Base-by-base conservation (phyloP, 2,888 invertebrate species). In the Macrosiphum euphorbiae region DNA sequence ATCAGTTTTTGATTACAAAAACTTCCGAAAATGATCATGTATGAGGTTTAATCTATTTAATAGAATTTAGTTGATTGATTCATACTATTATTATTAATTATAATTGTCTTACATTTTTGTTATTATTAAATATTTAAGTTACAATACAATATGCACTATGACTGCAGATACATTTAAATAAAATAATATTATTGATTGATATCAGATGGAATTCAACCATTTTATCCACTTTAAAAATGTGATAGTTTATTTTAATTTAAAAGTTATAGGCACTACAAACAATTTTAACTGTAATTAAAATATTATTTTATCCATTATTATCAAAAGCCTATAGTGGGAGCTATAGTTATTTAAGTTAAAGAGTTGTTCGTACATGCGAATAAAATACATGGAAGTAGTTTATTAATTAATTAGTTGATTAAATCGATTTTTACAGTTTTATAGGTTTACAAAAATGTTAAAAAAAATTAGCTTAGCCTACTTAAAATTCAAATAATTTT, bases 1-100 rank as follows among this genome's bases (percentile, higher is more conserved):
- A 93, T 35, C 55, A 93, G 84, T 44, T 88, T 26, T 88, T 67
- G 61, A 92, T 88, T 88, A 67, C 92, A 78, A 88, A 41, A 67
- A 92, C 86, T 88, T 87, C 24, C 26, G 87, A 67, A 67, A 44
- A 92, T 41, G 52, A 67, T 50, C 16, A 78, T 88, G 52, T 16
- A 41, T 67, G 26, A 86, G 35, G 13, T 58, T 55, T 55, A n/a
- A 44, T 58, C 7, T 28, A 58, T 44, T 55, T 1, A 26, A 58
- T n/a, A 61, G n/a, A n/a, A 58, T 58, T 88, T 11, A 26, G 24
- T 88, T 35, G 88, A 26, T 88, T 35, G 88, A 26, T 55, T 41
- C 41, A 13, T 10, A 41, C 58, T 44, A 41, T 44, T 44, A 52
- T 2, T n/a, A 55, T 7, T 55, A 55, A 55, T 55, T 10, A 47